Conservation (phyloP, 2,888 invertebrate genomes). For the Plutella xylostella region DNA sequence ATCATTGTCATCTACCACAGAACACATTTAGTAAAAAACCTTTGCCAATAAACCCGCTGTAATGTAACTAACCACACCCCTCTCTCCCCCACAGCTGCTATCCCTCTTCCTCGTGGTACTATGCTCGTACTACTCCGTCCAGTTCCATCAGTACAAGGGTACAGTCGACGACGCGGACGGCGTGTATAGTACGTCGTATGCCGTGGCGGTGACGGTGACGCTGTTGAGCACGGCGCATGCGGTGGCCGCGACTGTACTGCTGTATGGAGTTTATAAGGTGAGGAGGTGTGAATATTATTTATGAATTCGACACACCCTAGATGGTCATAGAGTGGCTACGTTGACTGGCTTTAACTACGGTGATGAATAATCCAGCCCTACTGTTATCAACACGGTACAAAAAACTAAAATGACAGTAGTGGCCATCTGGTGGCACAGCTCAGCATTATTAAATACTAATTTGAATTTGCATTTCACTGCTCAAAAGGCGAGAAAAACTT, state of each 20-base stretch:
- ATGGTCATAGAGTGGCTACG: too few relatives aligned
- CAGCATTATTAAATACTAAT: too few relatives aligned
- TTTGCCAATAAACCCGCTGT: background rate
- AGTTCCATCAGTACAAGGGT: conserved; percentile 25
- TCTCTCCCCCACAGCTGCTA: conserved; percentile 26
- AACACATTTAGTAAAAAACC: background rate
- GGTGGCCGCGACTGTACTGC: conserved; percentile 34
- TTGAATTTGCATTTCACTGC: too few relatives aligned
- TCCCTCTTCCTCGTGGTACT: conserved; percentile 32
- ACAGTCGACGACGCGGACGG: conserved; percentile 33
- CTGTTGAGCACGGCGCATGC: conserved; percentile 34
- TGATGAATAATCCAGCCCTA: too few relatives aligned
- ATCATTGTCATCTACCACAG: too few relatives aligned
- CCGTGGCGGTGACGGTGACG: conserved; percentile 27
- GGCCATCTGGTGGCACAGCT: too few relatives aligned
- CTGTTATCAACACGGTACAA: too few relatives aligned
- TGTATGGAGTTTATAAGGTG: conserved; percentile 37
- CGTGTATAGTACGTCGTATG: conserved; percentile 25
- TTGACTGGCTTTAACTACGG: too few relatives aligned
- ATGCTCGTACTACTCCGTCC: conserved; percentile 35
- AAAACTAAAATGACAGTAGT: too few relatives aligned
- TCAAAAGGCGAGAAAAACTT: too few relatives aligned
- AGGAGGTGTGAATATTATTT: background rate
- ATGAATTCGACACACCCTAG: background rate
- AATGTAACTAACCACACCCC: background rate